Evolutionary conservation across 2,888 invertebrate species (phyloP).

Genomic region (Agriopis leucophaearia): DNA sequence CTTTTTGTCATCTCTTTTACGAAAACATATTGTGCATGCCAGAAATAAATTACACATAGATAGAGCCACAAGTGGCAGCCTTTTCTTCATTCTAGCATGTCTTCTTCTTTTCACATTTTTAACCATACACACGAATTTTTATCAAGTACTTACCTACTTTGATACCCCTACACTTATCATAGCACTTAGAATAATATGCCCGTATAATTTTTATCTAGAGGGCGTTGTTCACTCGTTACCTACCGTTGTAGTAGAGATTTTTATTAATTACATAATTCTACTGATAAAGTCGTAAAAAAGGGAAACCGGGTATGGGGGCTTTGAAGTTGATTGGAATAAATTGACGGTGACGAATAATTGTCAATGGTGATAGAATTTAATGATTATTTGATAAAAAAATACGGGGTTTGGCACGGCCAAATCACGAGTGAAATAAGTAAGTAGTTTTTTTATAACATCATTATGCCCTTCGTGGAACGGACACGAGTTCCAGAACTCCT

Average conservation of each 20-base stretch:
- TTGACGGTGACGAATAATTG: conserved; percentile 32
- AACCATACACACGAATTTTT: background rate
- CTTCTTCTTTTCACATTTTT: too few species aligned
- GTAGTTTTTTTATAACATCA: too few species aligned
- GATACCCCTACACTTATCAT: conserved; percentile 51
- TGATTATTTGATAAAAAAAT: too few species aligned
- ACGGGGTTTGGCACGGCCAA: too few species aligned
- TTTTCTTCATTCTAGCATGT: too few species aligned
- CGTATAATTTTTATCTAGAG: conserved; percentile 50
- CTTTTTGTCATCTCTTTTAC: too few species aligned
- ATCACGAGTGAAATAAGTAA: too few species aligned
- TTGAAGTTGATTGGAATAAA: conserved; percentile 37
- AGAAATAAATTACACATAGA: too few species aligned
- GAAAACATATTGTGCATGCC: too few species aligned
- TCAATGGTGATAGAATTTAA: conserved; percentile 1
- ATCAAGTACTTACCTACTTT: conserved; percentile 10
- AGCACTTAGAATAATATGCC: conserved; percentile 49
- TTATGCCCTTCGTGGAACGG: too few species aligned
- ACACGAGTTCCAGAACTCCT: too few species aligned
- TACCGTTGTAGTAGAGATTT: conserved; percentile 50
- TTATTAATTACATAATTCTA: conserved; percentile 58
- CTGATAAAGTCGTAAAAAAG: conserved; percentile 27
- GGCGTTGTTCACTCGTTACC: conserved; percentile 40
- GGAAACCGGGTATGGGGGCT: conserved; percentile 37
- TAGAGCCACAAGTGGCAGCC: too few species aligned